Percentiles rank a stretch among this genome's conserved stretches.
These are phyloP conservation scores for Anguilla japonica DNA, from an alignment of 2,113 vertebrate genomes.

Conservation along the genomic window DNA sequence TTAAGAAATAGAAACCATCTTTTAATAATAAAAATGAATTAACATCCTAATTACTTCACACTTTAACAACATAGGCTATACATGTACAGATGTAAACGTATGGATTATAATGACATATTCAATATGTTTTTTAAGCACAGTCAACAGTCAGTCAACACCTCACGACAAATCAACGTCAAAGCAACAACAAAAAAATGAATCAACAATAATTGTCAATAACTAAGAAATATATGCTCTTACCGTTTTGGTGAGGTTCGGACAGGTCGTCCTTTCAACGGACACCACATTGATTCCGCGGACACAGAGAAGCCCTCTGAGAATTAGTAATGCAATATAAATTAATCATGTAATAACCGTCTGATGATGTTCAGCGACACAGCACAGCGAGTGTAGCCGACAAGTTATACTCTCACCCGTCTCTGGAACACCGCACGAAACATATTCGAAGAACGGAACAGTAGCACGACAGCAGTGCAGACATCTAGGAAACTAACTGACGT, in stretches of 20 bases:
- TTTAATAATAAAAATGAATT: background rate
- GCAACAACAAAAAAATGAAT: background rate
- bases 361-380: background rate
- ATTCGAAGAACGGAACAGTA: background rate
- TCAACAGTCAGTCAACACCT: no score
- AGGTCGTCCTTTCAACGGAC: slow-evolving; percentile 70
- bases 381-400: background rate
- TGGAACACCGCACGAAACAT: background rate
- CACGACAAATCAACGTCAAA: no score
- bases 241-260: slow-evolving; percentile 77
- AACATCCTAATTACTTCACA: background rate
- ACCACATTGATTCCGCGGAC: slow-evolving; percentile 70
- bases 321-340: slow-evolving; percentile 35
- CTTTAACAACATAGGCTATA: background rate
- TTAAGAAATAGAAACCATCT: background rate
- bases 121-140: background rate
- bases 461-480: background rate
- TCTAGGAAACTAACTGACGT: slow-evolving; percentile 5
- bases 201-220: background rate
- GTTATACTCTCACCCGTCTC: background rate
- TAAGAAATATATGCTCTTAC: slow-evolving; percentile 44
- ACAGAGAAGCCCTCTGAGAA: slow-evolving; percentile 51
- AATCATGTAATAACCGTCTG: background rate
- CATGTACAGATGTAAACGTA: background rate
- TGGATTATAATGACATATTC: background rate